phyloP scores from a whole-genome alignment of 1,140 invertebrate species.

The Megathymus violae region DNA sequence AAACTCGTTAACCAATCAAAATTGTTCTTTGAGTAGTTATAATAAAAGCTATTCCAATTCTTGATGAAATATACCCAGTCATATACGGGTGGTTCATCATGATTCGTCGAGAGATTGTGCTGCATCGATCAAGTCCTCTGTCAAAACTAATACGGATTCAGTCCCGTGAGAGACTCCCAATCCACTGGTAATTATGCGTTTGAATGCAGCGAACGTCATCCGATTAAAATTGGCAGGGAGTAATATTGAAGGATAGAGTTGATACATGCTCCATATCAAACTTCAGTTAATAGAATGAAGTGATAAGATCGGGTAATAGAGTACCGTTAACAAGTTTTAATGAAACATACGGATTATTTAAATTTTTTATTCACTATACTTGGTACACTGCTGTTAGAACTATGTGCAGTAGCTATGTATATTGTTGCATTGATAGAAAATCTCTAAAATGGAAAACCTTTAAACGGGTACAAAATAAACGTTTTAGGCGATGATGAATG shows the following conservation, averaged over 20 bases:
- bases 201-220: constrained; percentile 73
- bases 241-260: constrained; percentile 38
- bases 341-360: no score
- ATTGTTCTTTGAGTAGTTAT: constrained; percentile 30
- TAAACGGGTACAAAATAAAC: no score
- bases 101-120: constrained; percentile 76
- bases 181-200: constrained; percentile 77
- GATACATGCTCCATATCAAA: constrained; percentile 39
- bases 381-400: no score
- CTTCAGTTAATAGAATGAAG: constrained; percentile 38
- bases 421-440: no score
- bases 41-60: constrained; percentile 6
- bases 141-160: constrained; percentile 81
- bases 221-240: constrained; percentile 82
- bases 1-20: constrained; percentile 30
- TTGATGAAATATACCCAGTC: constrained; percentile 34
- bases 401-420: no score
- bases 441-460: no score
- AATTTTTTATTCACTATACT: no score
- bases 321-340: constrained; percentile 12
- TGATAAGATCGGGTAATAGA: constrained; percentile 49
- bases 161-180: constrained; percentile 77
- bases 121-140: constrained; percentile 80
- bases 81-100: constrained; percentile 74
- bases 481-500: no score